Evolutionary conservation across 1,140 invertebrate species (phyloP).

Genomic region (Drosophila lowei): DNA sequence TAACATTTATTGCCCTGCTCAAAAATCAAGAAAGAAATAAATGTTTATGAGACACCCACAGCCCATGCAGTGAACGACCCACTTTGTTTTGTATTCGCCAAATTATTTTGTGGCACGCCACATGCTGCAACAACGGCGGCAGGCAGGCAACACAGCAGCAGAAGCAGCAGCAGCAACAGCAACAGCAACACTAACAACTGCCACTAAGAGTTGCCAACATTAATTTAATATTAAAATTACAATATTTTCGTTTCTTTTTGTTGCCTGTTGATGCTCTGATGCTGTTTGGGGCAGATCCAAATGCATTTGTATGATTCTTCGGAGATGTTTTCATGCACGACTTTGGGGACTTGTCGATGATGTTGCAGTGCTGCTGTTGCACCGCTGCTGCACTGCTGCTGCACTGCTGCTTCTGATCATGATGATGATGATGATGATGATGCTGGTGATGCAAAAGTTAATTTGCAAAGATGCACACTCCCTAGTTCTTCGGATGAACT

Average conservation of each 20-base stretch:
- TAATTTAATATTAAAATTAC: constrained; percentile 63
- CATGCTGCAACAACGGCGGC: constrained; percentile 42
- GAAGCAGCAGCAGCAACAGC: constrained; percentile 1
- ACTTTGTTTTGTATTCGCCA: constrained; percentile 47
- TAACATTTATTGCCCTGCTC: constrained; percentile 29
- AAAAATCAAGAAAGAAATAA: constrained; percentile 15
- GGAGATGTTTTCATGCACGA: constrained; percentile 57
- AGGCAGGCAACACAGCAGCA: constrained; percentile 15
- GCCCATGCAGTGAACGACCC: constrained; percentile 42
- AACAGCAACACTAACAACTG: constrained; percentile 6
- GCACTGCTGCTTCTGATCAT: constrained; percentile 5
- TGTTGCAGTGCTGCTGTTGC: neutral
- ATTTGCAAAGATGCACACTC: constrained; percentile 57
- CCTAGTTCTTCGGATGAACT: constrained; percentile 47
- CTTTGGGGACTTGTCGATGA: constrained; percentile 18
- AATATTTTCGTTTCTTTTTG: constrained; percentile 50
- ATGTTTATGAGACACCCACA: constrained; percentile 47
- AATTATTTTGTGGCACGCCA: constrained; percentile 61
- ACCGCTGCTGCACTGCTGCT: neutral
- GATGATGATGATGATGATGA: constrained; percentile 25
- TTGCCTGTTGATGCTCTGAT: neutral
- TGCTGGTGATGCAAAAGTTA: constrained; percentile 60
- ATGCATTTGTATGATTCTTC: constrained; percentile 37
- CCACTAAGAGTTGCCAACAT: constrained; percentile 39
- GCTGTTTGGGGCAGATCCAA: constrained; percentile 34